Percentiles rank a stretch among this genome's conserved stretches.
phyloP scores from a whole-genome alignment of 2,113 vertebrate species.

The Pipra filicauda region DNA sequence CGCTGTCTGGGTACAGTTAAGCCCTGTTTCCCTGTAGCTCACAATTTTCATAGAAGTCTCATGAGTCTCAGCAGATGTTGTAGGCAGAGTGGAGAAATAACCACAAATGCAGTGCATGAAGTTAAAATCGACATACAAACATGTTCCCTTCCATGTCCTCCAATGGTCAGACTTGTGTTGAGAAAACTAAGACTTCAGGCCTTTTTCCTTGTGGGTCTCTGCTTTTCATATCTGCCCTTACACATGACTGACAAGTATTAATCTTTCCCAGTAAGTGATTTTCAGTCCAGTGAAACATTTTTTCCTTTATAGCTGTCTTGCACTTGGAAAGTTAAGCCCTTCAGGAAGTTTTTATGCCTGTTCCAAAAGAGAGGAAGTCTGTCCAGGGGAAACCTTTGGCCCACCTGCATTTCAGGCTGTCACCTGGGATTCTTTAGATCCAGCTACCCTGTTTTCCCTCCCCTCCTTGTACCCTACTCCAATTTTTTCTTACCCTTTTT shows the following conservation, averaged over 20 bases:
- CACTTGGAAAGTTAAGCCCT: not conserved
- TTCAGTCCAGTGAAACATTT: not conserved
- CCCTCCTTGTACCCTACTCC: not conserved
- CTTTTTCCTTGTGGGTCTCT: not conserved
- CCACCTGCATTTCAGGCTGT: not conserved
- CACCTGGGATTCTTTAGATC: not conserved
- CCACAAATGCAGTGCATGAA: not conserved
- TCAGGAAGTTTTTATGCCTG: fast-evolving
- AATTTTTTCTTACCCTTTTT: not conserved
- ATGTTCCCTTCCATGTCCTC: fast-evolving
- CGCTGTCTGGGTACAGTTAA: slow-evolving; percentile 7
- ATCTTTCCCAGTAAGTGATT: not conserved
- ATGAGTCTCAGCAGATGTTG: fast-evolving
- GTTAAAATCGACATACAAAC: not conserved
- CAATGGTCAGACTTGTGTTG: not conserved
- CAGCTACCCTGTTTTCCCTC: not conserved
- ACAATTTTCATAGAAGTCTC: not conserved
- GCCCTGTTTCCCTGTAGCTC: not conserved
- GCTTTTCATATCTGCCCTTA: not conserved
- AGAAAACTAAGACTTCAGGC: not conserved
- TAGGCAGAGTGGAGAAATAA: not conserved
- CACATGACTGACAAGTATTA: not conserved
- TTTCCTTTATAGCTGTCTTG: not conserved
- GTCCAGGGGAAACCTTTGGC: not conserved
- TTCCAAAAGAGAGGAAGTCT: not conserved